Evolutionary conservation across 2,113 vertebrate genomes (phyloP).

Genomic region (Microtus ochrogaster): DNA sequence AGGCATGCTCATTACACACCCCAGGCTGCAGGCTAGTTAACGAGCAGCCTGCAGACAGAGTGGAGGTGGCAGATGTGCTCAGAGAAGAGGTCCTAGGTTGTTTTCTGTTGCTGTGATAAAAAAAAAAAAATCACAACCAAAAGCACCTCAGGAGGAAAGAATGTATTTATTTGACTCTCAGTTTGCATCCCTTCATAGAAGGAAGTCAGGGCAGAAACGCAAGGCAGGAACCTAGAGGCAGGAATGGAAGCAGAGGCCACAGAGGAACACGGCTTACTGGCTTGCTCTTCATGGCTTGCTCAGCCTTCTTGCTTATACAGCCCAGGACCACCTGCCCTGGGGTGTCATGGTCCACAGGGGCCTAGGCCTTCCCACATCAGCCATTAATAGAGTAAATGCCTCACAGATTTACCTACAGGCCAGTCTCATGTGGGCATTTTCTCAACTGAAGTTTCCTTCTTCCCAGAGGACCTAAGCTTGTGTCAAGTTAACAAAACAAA

Average conservation of each 20-base stretch:
- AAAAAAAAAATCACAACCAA: background rate
- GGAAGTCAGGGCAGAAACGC: background rate
- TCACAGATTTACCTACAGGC: background rate
- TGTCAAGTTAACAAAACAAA: background rate
- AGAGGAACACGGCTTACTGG: background rate
- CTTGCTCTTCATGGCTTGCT: background rate
- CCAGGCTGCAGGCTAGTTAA: background rate
- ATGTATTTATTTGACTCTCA: background rate
- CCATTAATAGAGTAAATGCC: background rate
- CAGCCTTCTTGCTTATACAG: background rate
- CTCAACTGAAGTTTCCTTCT: background rate
- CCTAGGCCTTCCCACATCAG: background rate
- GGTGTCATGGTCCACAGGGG: background rate
- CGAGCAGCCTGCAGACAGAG: background rate
- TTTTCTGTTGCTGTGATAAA: background rate
- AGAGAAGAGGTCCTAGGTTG: background rate
- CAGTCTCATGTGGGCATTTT: background rate
- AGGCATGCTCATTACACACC: background rate
- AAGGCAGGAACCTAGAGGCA: background rate
- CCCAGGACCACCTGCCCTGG: background rate
- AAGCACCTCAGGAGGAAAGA: background rate
- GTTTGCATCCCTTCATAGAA: background rate
- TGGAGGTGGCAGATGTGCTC: background rate
- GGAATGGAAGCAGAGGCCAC: background rate
- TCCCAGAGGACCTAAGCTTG: background rate